These are phyloP conservation scores for Melopsittacus undulatus DNA, from an alignment of 2,797 vertebrate genomes.

Conservation along the genomic window DNA sequence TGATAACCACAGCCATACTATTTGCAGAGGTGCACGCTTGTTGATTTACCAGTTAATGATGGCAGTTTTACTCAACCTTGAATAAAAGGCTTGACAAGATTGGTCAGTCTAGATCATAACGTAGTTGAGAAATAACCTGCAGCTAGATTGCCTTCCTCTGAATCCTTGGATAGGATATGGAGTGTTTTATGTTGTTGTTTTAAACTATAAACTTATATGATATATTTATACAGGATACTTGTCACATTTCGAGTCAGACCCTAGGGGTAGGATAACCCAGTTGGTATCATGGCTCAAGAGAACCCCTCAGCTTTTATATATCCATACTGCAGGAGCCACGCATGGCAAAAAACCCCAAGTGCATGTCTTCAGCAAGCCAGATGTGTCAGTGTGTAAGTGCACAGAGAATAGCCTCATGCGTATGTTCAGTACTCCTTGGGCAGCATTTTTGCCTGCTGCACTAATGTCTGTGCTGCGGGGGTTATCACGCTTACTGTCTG, in stretches of 20 bases:
- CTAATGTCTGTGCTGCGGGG: background rate
- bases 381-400: background rate
- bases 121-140: background rate
- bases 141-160: background rate
- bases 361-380: background rate
- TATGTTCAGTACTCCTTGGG: background rate
- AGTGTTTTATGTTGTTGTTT: background rate
- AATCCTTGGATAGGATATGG: background rate
- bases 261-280: background rate
- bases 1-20: background rate
- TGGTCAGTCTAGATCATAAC: background rate
- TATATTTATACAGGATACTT: background rate
- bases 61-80: background rate
- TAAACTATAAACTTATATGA: background rate
- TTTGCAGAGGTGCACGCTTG: background rate
- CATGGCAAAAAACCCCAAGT: accelerated
- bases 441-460: background rate
- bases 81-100: background rate
- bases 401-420: background rate
- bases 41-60: background rate
- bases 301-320: background rate
- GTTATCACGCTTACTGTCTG: background rate
- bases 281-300: background rate
- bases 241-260: background rate
- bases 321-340: background rate